Percentiles rank a stretch among this genome's conserved stretches.
phyloP scores from a whole-genome alignment of 2,888 invertebrate species.

The Chirona hameri region DNA sequence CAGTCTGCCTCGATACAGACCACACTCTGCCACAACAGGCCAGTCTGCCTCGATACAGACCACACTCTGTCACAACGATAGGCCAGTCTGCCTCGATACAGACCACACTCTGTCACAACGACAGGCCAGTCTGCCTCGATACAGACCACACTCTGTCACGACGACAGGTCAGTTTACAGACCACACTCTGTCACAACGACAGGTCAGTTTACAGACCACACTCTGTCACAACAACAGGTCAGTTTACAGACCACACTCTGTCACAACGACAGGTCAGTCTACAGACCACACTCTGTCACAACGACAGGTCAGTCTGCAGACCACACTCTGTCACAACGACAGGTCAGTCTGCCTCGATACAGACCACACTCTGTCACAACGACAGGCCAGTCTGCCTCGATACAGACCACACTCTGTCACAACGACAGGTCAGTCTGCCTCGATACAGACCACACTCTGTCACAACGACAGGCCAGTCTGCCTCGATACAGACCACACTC shows the following conservation, averaged over 20 bases:
- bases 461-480: conserved; percentile 56
- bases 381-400: conserved; percentile 53
- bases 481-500: conserved; percentile 49
- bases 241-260: conserved; percentile 49
- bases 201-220: too few relatives aligned
- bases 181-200: conserved; percentile 53
- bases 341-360: too few relatives aligned
- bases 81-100: conserved; percentile 51
- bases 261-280: conserved; percentile 52
- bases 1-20: conserved; percentile 49
- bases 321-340: conserved; percentile 53
- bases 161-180: conserved; percentile 55
- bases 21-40: conserved; percentile 52
- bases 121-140: conserved; percentile 48
- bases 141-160: too few relatives aligned
- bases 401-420: conserved; percentile 50
- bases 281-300: too few relatives aligned
- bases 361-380: too few relatives aligned
- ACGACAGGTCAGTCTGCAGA: conserved; percentile 55
- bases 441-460: too few relatives aligned
- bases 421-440: conserved; percentile 51
- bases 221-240: conserved; percentile 57
- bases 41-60: too few relatives aligned
- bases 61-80: conserved; percentile 57
- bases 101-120: conserved; percentile 52